Percentiles rank a stretch among this genome's conserved stretches.
These are phyloP conservation scores for Microtus ochrogaster DNA, from an alignment of 2,113 vertebrate species.

Conservation along the genomic window DNA sequence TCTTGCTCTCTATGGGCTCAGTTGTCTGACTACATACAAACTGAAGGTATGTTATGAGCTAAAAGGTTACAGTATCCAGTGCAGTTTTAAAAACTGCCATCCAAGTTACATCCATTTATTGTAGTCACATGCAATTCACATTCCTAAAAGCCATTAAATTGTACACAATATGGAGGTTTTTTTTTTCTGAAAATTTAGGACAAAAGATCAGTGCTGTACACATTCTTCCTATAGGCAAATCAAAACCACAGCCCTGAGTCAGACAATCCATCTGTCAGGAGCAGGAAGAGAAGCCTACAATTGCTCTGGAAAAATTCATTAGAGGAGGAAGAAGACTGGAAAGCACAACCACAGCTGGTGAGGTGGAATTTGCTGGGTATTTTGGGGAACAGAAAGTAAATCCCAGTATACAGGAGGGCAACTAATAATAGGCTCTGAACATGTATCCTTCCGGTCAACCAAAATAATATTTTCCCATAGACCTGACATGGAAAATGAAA, in stretches of 20 bases:
- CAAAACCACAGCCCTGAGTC: conserved; percentile 43
- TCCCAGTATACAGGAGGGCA: background rate
- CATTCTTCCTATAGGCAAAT: conserved; percentile 63
- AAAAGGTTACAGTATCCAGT: background rate
- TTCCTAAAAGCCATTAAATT: conserved; percentile 16
- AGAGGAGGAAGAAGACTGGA: conserved; percentile 46
- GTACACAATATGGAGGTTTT: background rate
- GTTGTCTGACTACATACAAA: background rate
- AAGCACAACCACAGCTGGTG: background rate
- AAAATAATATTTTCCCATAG: conserved; percentile 64
- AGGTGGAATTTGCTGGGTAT: conserved; percentile 16
- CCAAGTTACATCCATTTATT: background rate
- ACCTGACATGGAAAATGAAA: conserved; percentile 50
- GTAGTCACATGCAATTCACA: background rate
- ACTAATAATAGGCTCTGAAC: conserved; percentile 12
- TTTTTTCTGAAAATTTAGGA: conserved; percentile 54
- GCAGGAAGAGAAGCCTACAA: conserved; percentile 57
- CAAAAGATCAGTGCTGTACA: conserved; percentile 41
- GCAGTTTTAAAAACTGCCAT: conserved; percentile 41
- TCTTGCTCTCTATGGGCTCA: background rate
- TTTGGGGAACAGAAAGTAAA: conserved; percentile 34
- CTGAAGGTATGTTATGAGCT: background rate
- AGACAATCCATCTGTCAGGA: conserved; percentile 65
- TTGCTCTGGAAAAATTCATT: conserved; percentile 56
- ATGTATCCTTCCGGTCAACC: conserved; percentile 53